Evolutionary conservation across 2,888 invertebrate genomes (phyloP).

Genomic region (Caenorhabditis drosophilae): DNA sequence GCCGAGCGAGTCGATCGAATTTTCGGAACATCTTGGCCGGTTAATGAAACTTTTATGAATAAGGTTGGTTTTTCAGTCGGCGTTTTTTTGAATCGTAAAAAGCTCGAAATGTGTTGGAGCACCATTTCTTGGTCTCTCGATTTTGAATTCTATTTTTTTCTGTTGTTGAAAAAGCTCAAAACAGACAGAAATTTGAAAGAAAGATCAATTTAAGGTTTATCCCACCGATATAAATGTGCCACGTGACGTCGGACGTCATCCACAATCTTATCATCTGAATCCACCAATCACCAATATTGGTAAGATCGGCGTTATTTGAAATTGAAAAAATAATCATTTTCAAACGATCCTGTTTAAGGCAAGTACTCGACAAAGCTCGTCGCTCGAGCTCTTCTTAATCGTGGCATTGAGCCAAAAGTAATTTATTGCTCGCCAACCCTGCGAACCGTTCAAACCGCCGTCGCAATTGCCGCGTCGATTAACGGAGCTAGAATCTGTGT

Average conservation of each 20-base stretch:
- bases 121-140: too few relatives aligned
- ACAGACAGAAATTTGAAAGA: too few relatives aligned
- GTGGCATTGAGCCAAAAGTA: conserved; percentile 16
- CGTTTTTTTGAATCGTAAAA: too few relatives aligned
- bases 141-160: background rate
- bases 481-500: conserved; percentile 24
- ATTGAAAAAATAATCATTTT: background rate
- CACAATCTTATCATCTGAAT: conserved; percentile 23
- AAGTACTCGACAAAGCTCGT: conserved; percentile 25
- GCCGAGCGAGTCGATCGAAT: conserved; percentile 40
- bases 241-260: conserved; percentile 10
- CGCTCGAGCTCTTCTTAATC: conserved; percentile 26
- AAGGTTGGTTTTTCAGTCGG: conserved; percentile 6
- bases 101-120: too few relatives aligned
- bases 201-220: conserved; percentile 11
- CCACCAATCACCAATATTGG: conserved; percentile 39
- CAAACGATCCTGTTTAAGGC: conserved; percentile 2
- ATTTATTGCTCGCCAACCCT: conserved; percentile 41
- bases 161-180: background rate
- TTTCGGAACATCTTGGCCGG: conserved; percentile 23
- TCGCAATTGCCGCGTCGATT: conserved; percentile 27
- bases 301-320: too few relatives aligned
- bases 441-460: conserved; percentile 44
- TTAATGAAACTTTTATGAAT: conserved; percentile 27
- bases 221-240: conserved; percentile 35